These are phyloP conservation scores for Xerus rutilus DNA, from an alignment of 2,797 vertebrate species.

Conservation along the genomic window DNA sequence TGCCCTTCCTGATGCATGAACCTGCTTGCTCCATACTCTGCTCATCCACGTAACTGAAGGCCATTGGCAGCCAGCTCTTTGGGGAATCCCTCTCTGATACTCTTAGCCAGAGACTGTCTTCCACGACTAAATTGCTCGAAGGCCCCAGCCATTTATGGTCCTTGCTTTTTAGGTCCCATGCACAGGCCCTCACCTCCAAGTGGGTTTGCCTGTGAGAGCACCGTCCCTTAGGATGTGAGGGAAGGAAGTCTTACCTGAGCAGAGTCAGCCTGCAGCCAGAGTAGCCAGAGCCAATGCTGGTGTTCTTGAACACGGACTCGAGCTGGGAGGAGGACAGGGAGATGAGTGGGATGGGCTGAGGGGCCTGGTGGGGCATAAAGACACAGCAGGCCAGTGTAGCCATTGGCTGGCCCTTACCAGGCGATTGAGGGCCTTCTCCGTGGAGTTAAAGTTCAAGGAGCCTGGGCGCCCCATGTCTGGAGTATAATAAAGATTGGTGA, in stretches of 20 bases:
- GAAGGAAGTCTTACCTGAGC: slow-evolving; percentile 75
- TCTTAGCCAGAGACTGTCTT: background rate
- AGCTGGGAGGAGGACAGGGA: slow-evolving; percentile 71
- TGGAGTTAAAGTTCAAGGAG: slow-evolving; percentile 69
- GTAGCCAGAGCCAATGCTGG: slow-evolving; percentile 65
- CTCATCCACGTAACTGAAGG: background rate
- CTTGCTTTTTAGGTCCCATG: background rate
- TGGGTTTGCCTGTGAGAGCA: background rate
- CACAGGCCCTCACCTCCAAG: background rate
- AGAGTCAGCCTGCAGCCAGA: slow-evolving; percentile 59
- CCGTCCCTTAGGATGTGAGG: background rate
- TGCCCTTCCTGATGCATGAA: background rate
- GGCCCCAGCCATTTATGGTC: background rate
- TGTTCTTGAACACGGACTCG: slow-evolving; percentile 56
- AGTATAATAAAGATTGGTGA: slow-evolving; percentile 78
- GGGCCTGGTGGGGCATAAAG: fast-evolving
- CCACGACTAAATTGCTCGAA: background rate
- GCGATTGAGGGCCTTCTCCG: slow-evolving; percentile 60
- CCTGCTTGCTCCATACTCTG: background rate
- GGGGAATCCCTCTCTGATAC: background rate
- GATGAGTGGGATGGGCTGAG: fast-evolving
- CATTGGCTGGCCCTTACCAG: slow-evolving; percentile 57
- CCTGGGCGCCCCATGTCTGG: slow-evolving; percentile 59
- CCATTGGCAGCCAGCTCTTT: background rate
- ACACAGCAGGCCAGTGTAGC: fast-evolving